Evolutionary conservation across 2,888 invertebrate genomes (phyloP).

Genomic region (Byasa hedistus): DNA sequence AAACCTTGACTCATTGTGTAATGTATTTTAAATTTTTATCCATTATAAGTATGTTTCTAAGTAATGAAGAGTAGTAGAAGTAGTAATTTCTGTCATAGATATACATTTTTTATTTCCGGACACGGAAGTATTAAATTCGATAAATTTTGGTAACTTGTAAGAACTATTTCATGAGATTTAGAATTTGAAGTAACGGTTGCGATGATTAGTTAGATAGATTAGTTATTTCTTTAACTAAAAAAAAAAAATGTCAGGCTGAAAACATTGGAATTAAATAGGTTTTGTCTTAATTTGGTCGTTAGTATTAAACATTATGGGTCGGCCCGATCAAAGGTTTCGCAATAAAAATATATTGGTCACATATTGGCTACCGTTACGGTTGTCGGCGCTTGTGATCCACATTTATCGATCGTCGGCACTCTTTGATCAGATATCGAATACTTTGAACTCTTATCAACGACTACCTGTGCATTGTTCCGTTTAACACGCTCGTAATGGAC

Average conservation of each 20-base stretch:
- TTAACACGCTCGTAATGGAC: slow-evolving; percentile 42
- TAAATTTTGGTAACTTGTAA: too few relatives aligned
- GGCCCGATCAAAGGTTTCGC: slow-evolving; percentile 55
- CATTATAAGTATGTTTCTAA: too few relatives aligned
- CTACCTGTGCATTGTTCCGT: slow-evolving; percentile 65
- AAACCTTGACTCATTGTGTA: neutral
- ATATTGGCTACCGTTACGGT: slow-evolving; percentile 58
- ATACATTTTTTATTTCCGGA: too few relatives aligned
- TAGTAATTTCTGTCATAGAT: too few relatives aligned
- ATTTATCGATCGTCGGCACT: slow-evolving; percentile 53
- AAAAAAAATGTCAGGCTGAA: too few relatives aligned
- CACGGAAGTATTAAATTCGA: too few relatives aligned
- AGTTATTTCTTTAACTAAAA: too few relatives aligned
- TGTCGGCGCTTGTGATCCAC: slow-evolving; percentile 57
- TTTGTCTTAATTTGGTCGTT: slow-evolving; percentile 9
- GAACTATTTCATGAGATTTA: too few relatives aligned
- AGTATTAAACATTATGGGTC: slow-evolving; percentile 43
- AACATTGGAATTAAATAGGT: slow-evolving; percentile 3
- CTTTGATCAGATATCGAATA: slow-evolving; percentile 62
- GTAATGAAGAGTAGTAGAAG: too few relatives aligned
- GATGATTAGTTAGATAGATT: too few relatives aligned
- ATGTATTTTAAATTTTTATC: neutral
- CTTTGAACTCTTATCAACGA: slow-evolving; percentile 58
- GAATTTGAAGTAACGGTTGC: too few relatives aligned
- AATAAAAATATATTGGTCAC: slow-evolving; percentile 52